Evolutionary conservation across 1,140 invertebrate genomes (phyloP).

Genomic region (Aphelinus certus): DNA sequence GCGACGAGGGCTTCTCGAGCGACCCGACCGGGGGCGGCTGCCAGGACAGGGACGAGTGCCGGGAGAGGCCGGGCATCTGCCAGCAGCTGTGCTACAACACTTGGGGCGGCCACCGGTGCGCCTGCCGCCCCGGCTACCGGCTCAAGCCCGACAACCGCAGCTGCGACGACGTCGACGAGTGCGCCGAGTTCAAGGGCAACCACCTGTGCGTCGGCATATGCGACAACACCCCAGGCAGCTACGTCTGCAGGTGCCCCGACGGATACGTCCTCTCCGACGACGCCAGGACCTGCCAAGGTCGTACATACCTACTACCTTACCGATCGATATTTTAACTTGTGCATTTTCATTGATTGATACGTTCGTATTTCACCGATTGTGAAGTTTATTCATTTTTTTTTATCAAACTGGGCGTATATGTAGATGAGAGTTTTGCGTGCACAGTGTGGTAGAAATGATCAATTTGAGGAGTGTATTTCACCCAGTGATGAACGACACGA

Average conservation of each 20-base stretch:
- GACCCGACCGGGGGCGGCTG: slow-evolving; percentile 67
- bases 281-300: slow-evolving; percentile 79
- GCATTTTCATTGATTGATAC: too few species aligned
- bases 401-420: too few species aligned
- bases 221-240: slow-evolving; percentile 88
- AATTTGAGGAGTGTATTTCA: too few species aligned
- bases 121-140: slow-evolving; percentile 78
- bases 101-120: slow-evolving; percentile 84
- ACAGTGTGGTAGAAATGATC: too few species aligned
- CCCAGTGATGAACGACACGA: too few species aligned
- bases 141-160: slow-evolving; percentile 79
- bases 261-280: slow-evolving; percentile 82
- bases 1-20: slow-evolving; percentile 76
- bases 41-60: slow-evolving; percentile 76
- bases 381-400: too few species aligned
- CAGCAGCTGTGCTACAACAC: slow-evolving; percentile 86
- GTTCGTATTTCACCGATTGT: too few species aligned
- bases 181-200: slow-evolving; percentile 75
- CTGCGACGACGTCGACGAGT: slow-evolving; percentile 90
- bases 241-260: slow-evolving; percentile 84
- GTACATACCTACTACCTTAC: slow-evolving; percentile 15
- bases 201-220: slow-evolving; percentile 86
- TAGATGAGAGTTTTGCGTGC: too few species aligned
- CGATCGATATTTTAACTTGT: too few species aligned
- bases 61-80: slow-evolving; percentile 72